A percentile compares a stretch with the other conserved stretches of the same genome.
Conservation (phyloP, 64 coral and sea anemone species). For the Exaiptasia diaphana region DNA sequence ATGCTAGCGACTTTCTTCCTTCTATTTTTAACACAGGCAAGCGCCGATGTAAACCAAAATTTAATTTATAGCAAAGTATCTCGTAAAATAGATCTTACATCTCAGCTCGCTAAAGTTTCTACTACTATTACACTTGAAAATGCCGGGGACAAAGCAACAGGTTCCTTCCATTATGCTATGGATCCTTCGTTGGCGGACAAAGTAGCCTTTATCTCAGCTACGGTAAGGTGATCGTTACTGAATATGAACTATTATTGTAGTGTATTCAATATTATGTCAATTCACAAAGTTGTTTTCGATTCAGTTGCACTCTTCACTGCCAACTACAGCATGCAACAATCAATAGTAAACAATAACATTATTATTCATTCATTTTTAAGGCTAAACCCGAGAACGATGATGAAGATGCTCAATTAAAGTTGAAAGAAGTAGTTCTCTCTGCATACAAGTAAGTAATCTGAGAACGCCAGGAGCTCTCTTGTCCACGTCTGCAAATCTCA, state of each 20-base stretch:
- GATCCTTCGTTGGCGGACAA: conserved; percentile 84
- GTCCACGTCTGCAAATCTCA: background rate
- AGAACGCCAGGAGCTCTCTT: background rate
- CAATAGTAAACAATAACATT: background rate
- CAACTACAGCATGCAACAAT: too few species aligned
- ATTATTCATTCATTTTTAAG: conserved; percentile 11
- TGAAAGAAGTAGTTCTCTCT: conserved; percentile 52
- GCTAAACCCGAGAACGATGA: conserved; percentile 70
- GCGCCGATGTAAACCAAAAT: conserved; percentile 65
- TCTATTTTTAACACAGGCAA: conserved; percentile 40
- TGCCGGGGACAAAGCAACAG: conserved; percentile 60
- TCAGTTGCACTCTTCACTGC: background rate
- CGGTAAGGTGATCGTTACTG: conserved; percentile 67
- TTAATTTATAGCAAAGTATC: conserved; percentile 67
- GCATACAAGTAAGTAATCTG: conserved; percentile 53
- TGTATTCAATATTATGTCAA: too few species aligned
- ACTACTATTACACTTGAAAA: conserved; percentile 75
- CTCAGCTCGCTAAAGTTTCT: conserved; percentile 74
- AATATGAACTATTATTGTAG: too few species aligned
- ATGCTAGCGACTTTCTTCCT: conserved; percentile 58
- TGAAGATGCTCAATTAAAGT: conserved; percentile 44
- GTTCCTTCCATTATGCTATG: conserved; percentile 61
- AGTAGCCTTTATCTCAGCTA: conserved; percentile 62
- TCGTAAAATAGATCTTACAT: conserved; percentile 92
- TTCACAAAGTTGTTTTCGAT: background rate